Percentiles rank a stretch among this genome's conserved stretches.
phyloP scores from a whole-genome alignment of 2,113 vertebrate species.

The Cromileptes altivelis region DNA sequence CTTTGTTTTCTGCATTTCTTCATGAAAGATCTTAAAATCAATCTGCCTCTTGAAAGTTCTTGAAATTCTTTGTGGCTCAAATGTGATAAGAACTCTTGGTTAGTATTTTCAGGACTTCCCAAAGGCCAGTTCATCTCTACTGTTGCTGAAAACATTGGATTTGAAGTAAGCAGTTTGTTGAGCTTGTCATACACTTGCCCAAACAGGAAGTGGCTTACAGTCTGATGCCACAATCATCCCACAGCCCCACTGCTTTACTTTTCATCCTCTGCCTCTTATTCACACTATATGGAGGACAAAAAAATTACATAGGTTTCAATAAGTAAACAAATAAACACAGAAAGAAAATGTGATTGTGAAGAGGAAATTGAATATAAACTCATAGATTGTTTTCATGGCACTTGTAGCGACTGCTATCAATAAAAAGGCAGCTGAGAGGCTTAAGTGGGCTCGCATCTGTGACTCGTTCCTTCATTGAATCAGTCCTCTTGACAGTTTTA shows the following conservation, averaged over 20 bases:
- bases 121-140: neutral
- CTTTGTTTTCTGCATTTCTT: neutral
- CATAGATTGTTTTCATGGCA: too few relatives aligned
- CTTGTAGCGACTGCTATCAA: too few relatives aligned
- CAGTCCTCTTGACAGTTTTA: too few relatives aligned
- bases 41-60: neutral
- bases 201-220: constrained; percentile 7
- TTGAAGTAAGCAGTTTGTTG: neutral
- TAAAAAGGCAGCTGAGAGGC: too few relatives aligned
- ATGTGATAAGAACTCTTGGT: neutral
- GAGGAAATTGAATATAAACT: too few relatives aligned
- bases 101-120: neutral
- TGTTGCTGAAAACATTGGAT: neutral
- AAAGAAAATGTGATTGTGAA: too few relatives aligned
- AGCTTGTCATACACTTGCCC: neutral
- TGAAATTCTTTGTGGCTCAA: neutral
- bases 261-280: neutral
- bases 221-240: neutral
- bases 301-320: too few relatives aligned
- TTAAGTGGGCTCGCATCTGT: too few relatives aligned
- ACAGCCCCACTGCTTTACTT: neutral
- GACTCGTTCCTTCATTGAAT: too few relatives aligned
- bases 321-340: too few relatives aligned
- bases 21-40: neutral
- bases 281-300: too few relatives aligned